A percentile compares a stretch with the other conserved stretches of the same genome.
Conservation (phyloP, 2,113 vertebrate genomes). For the Agapornis roseicollis region DNA sequence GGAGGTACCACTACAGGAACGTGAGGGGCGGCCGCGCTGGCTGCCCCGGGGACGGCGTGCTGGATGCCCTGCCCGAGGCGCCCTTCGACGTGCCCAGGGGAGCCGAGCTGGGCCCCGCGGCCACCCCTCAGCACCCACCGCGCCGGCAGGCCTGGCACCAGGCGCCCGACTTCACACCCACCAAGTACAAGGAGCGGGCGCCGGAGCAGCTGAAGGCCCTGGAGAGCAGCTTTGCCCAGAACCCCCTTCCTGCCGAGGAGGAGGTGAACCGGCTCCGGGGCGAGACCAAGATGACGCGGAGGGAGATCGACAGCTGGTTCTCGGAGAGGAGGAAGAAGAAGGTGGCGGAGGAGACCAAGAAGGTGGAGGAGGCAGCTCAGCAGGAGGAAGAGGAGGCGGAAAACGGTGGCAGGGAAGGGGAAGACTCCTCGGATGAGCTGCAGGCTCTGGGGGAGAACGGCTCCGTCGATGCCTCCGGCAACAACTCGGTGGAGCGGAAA, state of each 20-base stretch:
- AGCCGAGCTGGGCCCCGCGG: constrained; percentile 62
- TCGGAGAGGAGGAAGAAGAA: constrained; percentile 87
- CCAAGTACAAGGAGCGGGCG: constrained; percentile 94
- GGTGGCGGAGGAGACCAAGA: constrained; percentile 77
- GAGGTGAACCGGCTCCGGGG: constrained; percentile 90
- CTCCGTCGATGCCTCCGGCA: constrained; percentile 68
- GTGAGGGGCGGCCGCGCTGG: constrained; percentile 79
- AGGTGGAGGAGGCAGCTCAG: constrained; percentile 69
- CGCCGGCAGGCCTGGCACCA: constrained; percentile 86
- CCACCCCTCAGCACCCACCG: constrained; percentile 70
- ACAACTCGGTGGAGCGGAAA: constrained; percentile 76
- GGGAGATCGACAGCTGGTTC: constrained; percentile 97
- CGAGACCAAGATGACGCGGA: constrained; percentile 96
- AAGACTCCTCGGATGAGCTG: constrained; percentile 72
- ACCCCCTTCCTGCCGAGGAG: constrained; percentile 82
- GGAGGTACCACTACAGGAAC: constrained; percentile 93
- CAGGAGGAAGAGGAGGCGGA: constrained; percentile 72
- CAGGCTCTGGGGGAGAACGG: constrained; percentile 75
- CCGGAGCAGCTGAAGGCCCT: constrained; percentile 90
- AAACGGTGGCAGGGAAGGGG: constrained; percentile 71
- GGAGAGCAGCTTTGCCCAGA: constrained; percentile 90
- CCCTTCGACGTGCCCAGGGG: constrained; percentile 66
- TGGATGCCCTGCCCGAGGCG: constrained; percentile 72
- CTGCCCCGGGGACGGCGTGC: constrained; percentile 52
- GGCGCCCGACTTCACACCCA: constrained; percentile 88